Conservation (phyloP, 2,888 invertebrate species). For the Acleris holmiana region DNA sequence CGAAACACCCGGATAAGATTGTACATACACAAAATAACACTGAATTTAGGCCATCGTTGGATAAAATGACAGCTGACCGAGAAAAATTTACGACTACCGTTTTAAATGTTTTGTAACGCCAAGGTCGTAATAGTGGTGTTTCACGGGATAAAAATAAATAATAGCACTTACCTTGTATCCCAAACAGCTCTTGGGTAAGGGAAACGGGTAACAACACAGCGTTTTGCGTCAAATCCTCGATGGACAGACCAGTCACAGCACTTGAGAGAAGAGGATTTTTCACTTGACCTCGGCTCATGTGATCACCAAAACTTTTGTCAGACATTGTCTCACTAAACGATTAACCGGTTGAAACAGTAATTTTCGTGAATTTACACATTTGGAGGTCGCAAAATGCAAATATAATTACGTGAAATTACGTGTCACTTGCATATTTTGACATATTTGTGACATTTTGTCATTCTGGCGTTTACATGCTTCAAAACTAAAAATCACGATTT, state of each 20-base stretch:
- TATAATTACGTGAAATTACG: constrained; percentile 80
- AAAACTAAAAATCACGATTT: constrained; percentile 13
- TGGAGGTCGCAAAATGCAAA: constrained; percentile 80
- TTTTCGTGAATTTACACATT: constrained; percentile 77
- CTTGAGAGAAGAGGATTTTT: constrained; percentile 89
- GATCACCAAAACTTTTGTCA: constrained; percentile 79
- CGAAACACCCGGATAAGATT: constrained; percentile 20
- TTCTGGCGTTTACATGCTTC: constrained; percentile 8
- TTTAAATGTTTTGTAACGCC: constrained; percentile 49
- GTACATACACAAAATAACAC: constrained; percentile 31
- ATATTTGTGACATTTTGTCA: constrained; percentile 46
- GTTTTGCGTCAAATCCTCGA: constrained; percentile 89
- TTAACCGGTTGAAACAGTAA: constrained; percentile 64
- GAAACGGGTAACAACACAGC: constrained; percentile 88
- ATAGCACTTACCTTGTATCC: constrained; percentile 74
- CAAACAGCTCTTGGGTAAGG: constrained; percentile 66
- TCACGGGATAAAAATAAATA: constrained; percentile 62
- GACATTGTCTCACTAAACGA: constrained; percentile 62
- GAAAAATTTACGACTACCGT: constrained; percentile 48
- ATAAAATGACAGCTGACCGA: constrained; percentile 52
- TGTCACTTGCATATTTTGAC: constrained; percentile 81
- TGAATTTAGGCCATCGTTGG: constrained; percentile 42
- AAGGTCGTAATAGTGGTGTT: constrained; percentile 58
- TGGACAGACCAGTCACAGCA: constrained; percentile 88
- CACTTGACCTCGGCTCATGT: constrained; percentile 69